Evolutionary conservation across 2,888 invertebrate genomes (phyloP).

Genomic region (Mythimna ferrago): DNA sequence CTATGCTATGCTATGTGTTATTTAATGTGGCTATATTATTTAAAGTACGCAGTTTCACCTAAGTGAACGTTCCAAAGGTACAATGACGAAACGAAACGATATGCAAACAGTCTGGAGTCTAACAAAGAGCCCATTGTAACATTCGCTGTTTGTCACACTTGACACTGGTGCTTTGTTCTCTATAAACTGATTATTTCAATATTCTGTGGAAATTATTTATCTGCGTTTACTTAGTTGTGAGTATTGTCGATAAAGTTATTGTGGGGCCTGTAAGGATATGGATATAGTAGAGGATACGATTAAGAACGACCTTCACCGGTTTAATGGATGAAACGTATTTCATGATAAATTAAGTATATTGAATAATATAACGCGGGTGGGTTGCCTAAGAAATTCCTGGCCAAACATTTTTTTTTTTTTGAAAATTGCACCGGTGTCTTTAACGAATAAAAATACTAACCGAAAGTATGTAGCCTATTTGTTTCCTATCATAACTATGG

Average conservation of each 20-base stretch:
- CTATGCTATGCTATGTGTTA: no score
- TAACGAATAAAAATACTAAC: no score
- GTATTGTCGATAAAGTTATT: conserved; percentile 3
- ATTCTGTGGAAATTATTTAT: conserved; percentile 38
- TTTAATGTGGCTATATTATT: background rate
- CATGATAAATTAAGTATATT: no score
- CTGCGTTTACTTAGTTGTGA: conserved; percentile 47
- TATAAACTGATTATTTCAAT: conserved; percentile 49
- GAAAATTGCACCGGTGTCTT: no score
- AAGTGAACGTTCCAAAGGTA: background rate
- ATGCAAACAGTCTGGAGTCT: conserved; percentile 51
- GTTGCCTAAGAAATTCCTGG: no score
- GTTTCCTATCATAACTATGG: no score
- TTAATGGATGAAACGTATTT: no score
- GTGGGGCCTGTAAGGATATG: background rate
- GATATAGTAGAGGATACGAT: no score
- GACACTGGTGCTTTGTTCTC: conserved; percentile 53
- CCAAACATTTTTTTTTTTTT: no score
- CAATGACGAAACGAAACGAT: conserved; percentile 24
- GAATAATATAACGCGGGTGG: no score
- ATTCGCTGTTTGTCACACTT: conserved; percentile 35
- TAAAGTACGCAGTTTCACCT: background rate
- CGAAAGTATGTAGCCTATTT: no score
- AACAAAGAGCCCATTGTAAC: conserved; percentile 46
- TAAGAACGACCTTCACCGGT: no score